Evolutionary conservation across 2,113 vertebrate species (phyloP).

Genomic region (Gavia stellata): DNA sequence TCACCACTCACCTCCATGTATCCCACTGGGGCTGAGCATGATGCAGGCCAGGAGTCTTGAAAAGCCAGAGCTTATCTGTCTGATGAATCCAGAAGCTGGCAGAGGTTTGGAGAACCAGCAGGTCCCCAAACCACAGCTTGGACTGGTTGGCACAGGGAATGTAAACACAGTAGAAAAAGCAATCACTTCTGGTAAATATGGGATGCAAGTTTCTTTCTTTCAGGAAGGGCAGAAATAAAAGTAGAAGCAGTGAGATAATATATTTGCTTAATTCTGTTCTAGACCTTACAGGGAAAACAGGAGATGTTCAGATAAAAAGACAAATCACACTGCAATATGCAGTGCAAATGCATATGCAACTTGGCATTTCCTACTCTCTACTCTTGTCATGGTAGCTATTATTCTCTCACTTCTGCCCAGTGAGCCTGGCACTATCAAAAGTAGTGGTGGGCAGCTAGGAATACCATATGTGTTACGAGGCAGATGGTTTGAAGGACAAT

Average conservation of each 20-base stretch:
- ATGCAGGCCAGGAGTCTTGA: background rate
- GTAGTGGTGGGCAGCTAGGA: background rate
- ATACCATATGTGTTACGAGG: background rate
- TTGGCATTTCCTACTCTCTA: background rate
- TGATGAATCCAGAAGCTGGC: background rate
- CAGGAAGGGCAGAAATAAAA: background rate
- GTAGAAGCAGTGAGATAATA: background rate
- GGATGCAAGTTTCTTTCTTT: background rate
- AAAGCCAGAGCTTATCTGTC: background rate
- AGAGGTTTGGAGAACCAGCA: background rate
- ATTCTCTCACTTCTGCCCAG: background rate
- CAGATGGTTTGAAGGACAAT: background rate
- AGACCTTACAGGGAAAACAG: background rate
- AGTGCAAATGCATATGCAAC: background rate
- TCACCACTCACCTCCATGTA: background rate
- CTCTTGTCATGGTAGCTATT: background rate
- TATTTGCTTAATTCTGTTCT: background rate
- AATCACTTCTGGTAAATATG: background rate
- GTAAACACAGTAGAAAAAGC: background rate
- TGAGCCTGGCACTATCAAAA: background rate
- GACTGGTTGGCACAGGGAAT: background rate
- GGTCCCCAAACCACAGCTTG: background rate
- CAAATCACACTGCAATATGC: background rate
- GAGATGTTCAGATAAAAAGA: background rate
- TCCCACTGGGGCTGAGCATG: accelerated